Percentiles rank a stretch among this genome's conserved stretches.
phyloP scores from a whole-genome alignment of 2,888 invertebrate species.

The Clepsis dumicolana region DNA sequence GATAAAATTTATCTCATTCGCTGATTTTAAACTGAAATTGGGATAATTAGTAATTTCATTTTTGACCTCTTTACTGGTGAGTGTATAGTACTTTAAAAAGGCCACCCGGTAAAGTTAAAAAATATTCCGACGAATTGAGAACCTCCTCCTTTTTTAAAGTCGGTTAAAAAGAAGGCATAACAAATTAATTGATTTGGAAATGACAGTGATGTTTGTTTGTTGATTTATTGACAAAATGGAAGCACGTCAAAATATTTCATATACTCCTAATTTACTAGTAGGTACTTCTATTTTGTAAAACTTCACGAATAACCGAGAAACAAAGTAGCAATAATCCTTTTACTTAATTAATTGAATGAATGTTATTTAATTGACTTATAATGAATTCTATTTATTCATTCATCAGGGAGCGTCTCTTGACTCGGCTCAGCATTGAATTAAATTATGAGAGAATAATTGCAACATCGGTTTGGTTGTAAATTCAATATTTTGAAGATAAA shows the following conservation, averaged over 20 bases:
- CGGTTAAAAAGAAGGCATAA: no score
- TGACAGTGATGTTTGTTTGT: no score
- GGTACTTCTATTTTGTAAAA: no score
- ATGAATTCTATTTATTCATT: slow-evolving; percentile 1
- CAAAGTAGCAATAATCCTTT: neutral
- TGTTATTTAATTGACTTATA: neutral
- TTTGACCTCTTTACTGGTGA: neutral
- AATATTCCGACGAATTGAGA: neutral
- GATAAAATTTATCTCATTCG: neutral
- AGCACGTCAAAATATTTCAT: no score
- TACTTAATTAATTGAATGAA: neutral
- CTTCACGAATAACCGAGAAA: no score
- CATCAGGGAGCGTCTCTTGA: neutral
- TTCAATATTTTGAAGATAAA: slow-evolving; percentile 4
- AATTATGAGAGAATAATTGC: neutral
- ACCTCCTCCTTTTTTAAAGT: no score
- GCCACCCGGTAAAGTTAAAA: neutral
- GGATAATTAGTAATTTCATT: neutral
- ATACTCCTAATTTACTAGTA: no score
- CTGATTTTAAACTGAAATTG: neutral
- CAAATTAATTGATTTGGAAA: no score
- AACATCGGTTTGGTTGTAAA: neutral
- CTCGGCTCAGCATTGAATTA: neutral
- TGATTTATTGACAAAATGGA: no score
- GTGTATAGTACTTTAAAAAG: neutral